Conservation (phyloP, 2,797 vertebrate genomes). For the Acanthornis magna region DNA sequence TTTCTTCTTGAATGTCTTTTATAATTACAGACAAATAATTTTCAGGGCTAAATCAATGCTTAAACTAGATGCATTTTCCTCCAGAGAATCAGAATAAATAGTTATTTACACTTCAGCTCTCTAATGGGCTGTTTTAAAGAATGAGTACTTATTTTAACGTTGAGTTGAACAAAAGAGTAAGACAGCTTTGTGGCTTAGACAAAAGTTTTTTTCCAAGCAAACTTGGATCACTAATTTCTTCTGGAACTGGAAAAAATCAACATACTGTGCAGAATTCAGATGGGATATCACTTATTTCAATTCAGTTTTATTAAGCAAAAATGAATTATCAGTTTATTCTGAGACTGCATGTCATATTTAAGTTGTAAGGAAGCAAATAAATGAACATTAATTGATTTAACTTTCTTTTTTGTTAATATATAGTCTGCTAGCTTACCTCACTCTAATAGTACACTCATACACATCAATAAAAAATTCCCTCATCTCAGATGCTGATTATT, state of each 20-base stretch:
- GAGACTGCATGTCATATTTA: neutral
- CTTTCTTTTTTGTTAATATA: neutral
- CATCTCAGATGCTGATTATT: neutral
- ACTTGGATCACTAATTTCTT: slow-evolving; percentile 26
- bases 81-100: neutral
- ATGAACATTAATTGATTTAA: neutral
- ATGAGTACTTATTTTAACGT: neutral
- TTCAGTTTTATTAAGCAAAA: slow-evolving; percentile 31
- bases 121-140: slow-evolving; percentile 16
- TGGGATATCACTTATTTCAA: slow-evolving; percentile 7
- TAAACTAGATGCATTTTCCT: slow-evolving; percentile 13
- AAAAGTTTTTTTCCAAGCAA: slow-evolving; percentile 26
- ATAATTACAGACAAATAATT: neutral
- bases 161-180: slow-evolving; percentile 10
- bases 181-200: neutral
- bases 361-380: slow-evolving; percentile 23
- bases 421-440: neutral
- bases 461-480: neutral
- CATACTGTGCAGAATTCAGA: neutral
- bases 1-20: neutral
- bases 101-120: slow-evolving; percentile 26
- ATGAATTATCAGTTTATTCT: neutral
- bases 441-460: neutral
- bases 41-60: slow-evolving; percentile 15
- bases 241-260: slow-evolving; percentile 40